Evolutionary conservation across 2,888 invertebrate species (phyloP).

Genomic region (Pheosia gnoma): DNA sequence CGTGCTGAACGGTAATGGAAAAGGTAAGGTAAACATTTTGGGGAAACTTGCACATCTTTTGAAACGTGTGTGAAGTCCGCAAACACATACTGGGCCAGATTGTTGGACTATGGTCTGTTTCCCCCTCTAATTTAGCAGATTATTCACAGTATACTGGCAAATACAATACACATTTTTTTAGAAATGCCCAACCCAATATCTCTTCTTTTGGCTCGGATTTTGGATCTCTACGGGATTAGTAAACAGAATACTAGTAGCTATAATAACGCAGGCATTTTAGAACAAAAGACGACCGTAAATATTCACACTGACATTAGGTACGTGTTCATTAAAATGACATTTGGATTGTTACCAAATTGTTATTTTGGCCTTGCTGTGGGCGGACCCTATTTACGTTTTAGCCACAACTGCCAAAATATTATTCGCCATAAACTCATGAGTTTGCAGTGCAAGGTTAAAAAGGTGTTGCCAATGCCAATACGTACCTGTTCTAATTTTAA

Average conservation of each 20-base stretch:
- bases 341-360: conserved; percentile 65
- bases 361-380: conserved; percentile 54
- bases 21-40: too few relatives aligned
- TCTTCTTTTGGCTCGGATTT: too few relatives aligned
- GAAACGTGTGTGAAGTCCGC: too few relatives aligned
- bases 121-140: too few relatives aligned
- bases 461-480: conserved; percentile 16
- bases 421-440: conserved; percentile 32
- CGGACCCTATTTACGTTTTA: conserved; percentile 42
- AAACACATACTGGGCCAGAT: too few relatives aligned
- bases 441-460: conserved; percentile 31
- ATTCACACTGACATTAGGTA: conserved; percentile 28
- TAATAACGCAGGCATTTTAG: conserved; percentile 7
- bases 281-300: conserved; percentile 28
- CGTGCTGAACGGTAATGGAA: too few relatives aligned
- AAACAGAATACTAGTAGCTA: not conserved
- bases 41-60: too few relatives aligned
- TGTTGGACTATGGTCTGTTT: too few relatives aligned
- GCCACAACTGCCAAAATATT: conserved; percentile 50
- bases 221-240: not conserved
- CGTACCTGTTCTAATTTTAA: conserved; percentile 6
- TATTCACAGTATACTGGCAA: too few relatives aligned
- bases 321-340: conserved; percentile 51
- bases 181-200: too few relatives aligned
- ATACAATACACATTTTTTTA: too few relatives aligned